A percentile compares a stretch with the other conserved stretches of the same genome.
Conservation (phyloP, 2,113 vertebrate species). For the Hyaena hyaena region DNA sequence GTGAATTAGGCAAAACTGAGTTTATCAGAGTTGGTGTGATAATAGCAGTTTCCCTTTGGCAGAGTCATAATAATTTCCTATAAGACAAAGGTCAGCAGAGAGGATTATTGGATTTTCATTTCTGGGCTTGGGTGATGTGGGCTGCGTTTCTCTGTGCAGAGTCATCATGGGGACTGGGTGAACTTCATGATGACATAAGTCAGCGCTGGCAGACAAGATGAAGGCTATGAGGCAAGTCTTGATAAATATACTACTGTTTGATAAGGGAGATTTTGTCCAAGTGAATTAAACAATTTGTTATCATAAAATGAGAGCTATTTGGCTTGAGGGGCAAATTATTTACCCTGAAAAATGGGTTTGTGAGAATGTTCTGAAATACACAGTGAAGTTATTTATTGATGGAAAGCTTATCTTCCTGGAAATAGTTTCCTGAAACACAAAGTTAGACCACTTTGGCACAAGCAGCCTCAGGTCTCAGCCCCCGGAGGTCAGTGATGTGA, state of each 20-base stretch:
- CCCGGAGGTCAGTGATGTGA: fast-evolving
- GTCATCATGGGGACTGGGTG: neutral
- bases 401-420: neutral
- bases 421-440: neutral
- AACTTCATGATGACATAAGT: neutral
- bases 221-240: neutral
- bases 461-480: neutral
- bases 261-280: neutral
- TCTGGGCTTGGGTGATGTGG: neutral
- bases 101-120: neutral
- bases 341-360: neutral
- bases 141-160: neutral
- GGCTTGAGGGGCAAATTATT: neutral
- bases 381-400: neutral
- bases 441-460: neutral
- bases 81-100: neutral
- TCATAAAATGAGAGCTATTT: neutral
- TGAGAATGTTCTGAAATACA: neutral
- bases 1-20: neutral
- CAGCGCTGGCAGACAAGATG: neutral
- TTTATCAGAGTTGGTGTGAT: neutral
- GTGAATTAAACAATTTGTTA: neutral
- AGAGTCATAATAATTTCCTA: neutral
- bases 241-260: neutral
- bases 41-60: too few species aligned